Conservation (phyloP, 2,113 vertebrate species). For the Gymnocephalus cernua region DNA sequence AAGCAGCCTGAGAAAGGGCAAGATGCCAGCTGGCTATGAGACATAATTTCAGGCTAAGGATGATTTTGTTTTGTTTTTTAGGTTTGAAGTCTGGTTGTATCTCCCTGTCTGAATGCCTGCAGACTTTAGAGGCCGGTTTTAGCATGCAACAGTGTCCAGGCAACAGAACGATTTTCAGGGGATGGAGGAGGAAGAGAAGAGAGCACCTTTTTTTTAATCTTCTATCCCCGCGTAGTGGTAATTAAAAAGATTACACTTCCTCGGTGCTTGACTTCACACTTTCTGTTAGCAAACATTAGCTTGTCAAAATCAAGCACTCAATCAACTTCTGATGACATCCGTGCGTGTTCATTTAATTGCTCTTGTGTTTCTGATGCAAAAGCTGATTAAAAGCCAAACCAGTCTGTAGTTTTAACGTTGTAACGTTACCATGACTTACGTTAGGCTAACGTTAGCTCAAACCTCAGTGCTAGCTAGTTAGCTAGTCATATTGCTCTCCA, state of each 20-base stretch:
- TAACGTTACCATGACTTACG: not conserved
- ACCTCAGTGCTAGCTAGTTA: not conserved
- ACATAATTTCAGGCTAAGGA: conserved; percentile 76
- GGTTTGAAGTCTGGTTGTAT: conserved; percentile 77
- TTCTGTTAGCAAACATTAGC: conserved; percentile 31
- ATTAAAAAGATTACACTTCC: not conserved
- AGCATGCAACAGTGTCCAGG: conserved; percentile 31
- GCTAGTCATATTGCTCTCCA: not conserved
- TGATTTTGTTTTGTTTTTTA: conserved; percentile 75
- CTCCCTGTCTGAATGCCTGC: conserved; percentile 55
- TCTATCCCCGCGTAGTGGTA: conserved; percentile 72
- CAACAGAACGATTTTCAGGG: conserved; percentile 3
- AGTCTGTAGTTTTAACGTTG: not conserved
- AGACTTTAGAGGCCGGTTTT: conserved; percentile 60
- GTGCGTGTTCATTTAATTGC: rapidly evolving
- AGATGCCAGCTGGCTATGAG: conserved; percentile 79
- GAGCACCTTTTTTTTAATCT: not conserved
- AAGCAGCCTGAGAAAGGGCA: conserved; percentile 73
- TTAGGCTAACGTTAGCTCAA: conserved; percentile 17
- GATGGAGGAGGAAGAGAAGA: not conserved
- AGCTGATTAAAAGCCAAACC: rapidly evolving
- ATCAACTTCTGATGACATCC: not conserved
- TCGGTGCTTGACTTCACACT: not conserved
- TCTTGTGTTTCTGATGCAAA: no score
- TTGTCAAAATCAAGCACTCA: not conserved